phyloP scores from a whole-genome alignment of 2,888 invertebrate species.

The Neoscelio sp. region DNA sequence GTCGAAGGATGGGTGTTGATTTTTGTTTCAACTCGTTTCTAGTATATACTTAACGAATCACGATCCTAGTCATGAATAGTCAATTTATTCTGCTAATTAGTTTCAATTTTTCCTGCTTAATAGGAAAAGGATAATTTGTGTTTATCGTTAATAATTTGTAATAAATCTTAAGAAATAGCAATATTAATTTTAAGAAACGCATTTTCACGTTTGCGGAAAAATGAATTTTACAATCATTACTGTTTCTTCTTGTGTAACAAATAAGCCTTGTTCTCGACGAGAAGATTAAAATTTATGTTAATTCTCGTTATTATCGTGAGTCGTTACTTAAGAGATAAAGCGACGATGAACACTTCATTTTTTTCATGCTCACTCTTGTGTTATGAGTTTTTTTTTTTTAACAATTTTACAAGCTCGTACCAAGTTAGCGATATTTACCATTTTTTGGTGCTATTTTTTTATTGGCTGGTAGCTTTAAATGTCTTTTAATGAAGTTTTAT shows the following conservation, averaged over 20 bases:
- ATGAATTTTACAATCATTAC: slow-evolving; percentile 16
- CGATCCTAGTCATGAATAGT: background rate
- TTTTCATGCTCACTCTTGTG: slow-evolving; percentile 39
- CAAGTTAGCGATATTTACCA: background rate
- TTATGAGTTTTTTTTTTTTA: slow-evolving; percentile 24
- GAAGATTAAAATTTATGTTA: slow-evolving; percentile 51
- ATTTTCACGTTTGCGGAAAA: background rate
- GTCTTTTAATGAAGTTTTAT: too few relatives aligned
- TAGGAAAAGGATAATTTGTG: too few relatives aligned
- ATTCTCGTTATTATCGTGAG: slow-evolving; percentile 45
- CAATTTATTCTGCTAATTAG: too few relatives aligned
- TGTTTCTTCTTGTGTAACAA: slow-evolving; percentile 35
- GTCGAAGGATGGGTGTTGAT: too few relatives aligned
- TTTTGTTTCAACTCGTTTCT: too few relatives aligned
- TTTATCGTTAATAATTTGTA: too few relatives aligned
- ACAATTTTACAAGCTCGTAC: slow-evolving; percentile 10
- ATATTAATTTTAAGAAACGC: too few relatives aligned
- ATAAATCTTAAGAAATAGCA: too few relatives aligned
- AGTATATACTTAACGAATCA: too few relatives aligned
- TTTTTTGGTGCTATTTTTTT: too few relatives aligned
- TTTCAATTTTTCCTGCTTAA: too few relatives aligned
- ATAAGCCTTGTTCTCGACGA: slow-evolving; percentile 14
- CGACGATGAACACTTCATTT: slow-evolving; percentile 44
- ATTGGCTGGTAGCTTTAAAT: too few relatives aligned
- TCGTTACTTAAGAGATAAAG: slow-evolving; percentile 50